Percentiles rank a stretch among this genome's conserved stretches.
Conservation (phyloP, 2,113 vertebrate genomes). For the Glaucomys volans region DNA sequence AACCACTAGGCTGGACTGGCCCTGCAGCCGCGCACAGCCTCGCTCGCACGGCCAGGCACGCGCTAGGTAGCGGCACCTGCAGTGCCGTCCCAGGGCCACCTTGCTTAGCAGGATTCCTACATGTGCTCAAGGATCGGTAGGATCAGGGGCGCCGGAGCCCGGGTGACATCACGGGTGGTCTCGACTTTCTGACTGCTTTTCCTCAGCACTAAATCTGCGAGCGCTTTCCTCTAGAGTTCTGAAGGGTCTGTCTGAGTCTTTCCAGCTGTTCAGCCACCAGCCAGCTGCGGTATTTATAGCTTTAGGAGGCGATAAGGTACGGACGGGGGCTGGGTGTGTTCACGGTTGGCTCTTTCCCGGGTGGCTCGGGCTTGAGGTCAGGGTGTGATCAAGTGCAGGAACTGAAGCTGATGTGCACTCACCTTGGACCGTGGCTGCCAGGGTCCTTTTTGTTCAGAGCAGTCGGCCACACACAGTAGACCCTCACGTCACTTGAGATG, state of each 20-base stretch:
- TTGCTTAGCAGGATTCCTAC: slow-evolving; percentile 74
- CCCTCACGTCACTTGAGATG: slow-evolving; percentile 47
- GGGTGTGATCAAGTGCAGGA: neutral
- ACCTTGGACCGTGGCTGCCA: neutral
- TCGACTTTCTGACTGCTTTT: slow-evolving; percentile 71
- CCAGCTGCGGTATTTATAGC: neutral
- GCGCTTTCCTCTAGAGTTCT: slow-evolving; percentile 52
- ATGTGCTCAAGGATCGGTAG: slow-evolving; percentile 45
- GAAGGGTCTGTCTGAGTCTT: slow-evolving; percentile 53
- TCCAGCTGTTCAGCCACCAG: neutral
- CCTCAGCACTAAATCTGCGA: slow-evolving; percentile 63
- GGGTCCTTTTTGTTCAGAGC: slow-evolving; percentile 24
- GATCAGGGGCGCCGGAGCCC: slow-evolving; percentile 24
- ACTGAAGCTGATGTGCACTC: neutral
- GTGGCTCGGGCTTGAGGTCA: neutral
- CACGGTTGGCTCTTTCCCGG: neutral
- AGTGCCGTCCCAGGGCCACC: slow-evolving; percentile 81
- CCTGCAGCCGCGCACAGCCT: slow-evolving; percentile 59
- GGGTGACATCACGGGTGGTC: slow-evolving; percentile 45
- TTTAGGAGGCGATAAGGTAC: neutral
- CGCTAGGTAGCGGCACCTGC: slow-evolving; percentile 71
- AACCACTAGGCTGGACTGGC: slow-evolving; percentile 88
- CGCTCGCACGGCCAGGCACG: slow-evolving; percentile 61
- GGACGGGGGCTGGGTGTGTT: neutral
- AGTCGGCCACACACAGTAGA: slow-evolving; percentile 38